A percentile compares a stretch with the other conserved stretches of the same genome.
Evolutionary conservation across 1,140 invertebrate species (phyloP).

Genomic region (Drosophila punjabiensis): DNA sequence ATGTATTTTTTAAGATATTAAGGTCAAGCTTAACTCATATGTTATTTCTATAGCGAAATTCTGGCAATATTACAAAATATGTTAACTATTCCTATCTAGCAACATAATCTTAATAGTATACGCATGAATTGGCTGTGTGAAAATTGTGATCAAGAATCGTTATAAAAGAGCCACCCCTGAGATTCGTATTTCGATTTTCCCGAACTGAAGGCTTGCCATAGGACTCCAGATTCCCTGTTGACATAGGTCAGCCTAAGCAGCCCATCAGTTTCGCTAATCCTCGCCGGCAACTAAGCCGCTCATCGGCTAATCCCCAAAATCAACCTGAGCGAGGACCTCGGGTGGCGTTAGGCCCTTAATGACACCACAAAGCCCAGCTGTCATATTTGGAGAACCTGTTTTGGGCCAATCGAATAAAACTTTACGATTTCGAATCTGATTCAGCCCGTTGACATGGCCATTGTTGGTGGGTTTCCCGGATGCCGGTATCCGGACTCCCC

Average conservation of each 20-base stretch:
- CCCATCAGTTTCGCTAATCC: slow-evolving; percentile 45
- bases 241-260: slow-evolving; percentile 21
- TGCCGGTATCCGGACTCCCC: slow-evolving; percentile 13
- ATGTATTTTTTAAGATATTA: neutral
- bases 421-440: slow-evolving; percentile 47
- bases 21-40: neutral
- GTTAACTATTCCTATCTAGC: neutral
- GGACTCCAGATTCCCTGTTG: slow-evolving; percentile 27
- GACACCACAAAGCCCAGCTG: slow-evolving; percentile 68
- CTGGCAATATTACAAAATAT: neutral
- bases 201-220: neutral
- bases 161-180: slow-evolving; percentile 16
- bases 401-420: slow-evolving; percentile 29
- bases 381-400: slow-evolving; percentile 54
- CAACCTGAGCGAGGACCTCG: slow-evolving; percentile 50
- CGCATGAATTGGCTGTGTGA: neutral
- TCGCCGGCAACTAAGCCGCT: slow-evolving; percentile 65
- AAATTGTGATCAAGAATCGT: neutral
- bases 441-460: slow-evolving; percentile 5
- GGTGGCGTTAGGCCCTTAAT: slow-evolving; percentile 56
- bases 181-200: slow-evolving; percentile 7
- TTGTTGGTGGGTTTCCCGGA: neutral
- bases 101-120: neutral
- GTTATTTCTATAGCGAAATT: neutral
- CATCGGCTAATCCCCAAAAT: slow-evolving; percentile 67